Evolutionary conservation across 1,140 invertebrate species (phyloP), one percentile per base, ranked within the genome.

Genomic region (Spodoptera litura): DNA sequence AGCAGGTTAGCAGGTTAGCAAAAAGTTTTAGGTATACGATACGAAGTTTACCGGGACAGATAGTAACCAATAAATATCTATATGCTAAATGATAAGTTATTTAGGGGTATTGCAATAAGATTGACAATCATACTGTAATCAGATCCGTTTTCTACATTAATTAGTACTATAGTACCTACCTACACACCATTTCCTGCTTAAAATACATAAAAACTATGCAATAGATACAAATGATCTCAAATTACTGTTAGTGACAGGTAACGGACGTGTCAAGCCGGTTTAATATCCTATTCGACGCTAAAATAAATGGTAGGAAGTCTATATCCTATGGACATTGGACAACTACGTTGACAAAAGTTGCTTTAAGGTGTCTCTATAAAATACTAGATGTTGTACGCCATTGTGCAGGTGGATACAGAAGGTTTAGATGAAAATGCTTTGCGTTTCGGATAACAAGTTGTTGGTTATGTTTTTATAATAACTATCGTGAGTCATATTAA

Each of bases 251-350:
- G 4, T 52, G 68, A 71, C 52, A 71, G 53, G 15, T 38, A 71
- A 38, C 68, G 68, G 68, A 56, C 31, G n/a, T 71, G 58, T n/a
- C 27, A 35, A 10, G 64, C 73, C 0, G 13, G 49, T 70, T 25
- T 4, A 5, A 49, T 70, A 70, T 70, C 66, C 66, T 53, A 27
- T 53, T 2, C 31, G 49, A 27, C 25, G 52, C 8, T 38, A 53
- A 64, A 49, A 75, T 62, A 51, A 11, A 8, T 55, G 73, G 35
- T 62, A 10, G 73, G 59, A 75, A 75, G 49, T 62, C 12, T 11
- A 31, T 74, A 74, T 74, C 72, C 72, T 74, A 70, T n/a, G 66
- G 27, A 51, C 15, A 11, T 13, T 27, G 20, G 20, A 15, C 20
- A 20, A 13, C 38, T 11, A 3, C 5, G 13, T 44, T 53, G 10